Base-by-base conservation (phyloP, 2,888 invertebrate genomes). In the Eulithis testata region DNA sequence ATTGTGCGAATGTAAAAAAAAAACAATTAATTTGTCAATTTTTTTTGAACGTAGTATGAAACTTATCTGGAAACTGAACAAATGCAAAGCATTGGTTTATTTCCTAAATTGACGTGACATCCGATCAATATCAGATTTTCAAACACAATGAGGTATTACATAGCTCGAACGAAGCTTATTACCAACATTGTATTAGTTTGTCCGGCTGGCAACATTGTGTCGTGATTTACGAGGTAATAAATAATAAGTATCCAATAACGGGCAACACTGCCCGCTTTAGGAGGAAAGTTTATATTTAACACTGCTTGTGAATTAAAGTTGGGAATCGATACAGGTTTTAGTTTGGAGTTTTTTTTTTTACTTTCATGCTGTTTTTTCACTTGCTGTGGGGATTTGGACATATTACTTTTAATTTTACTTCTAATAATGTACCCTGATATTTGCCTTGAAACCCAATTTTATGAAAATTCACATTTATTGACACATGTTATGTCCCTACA, bases 201-300 rank as follows among this genome's bases (percentile, higher is more conserved):
- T 66, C 55, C 60, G 59, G 69, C 68, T 69, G 64, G 69, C 65
- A 72, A 73, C 70, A 70, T 68, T 66, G 70, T 66, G 56, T 62
- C 51, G 63, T 73, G 72, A 75, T 73, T 75, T 75, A 75, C 65
- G 65, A 63, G 54, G 65, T 64, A 67, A 74, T 75, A 75, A 75
- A 75, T 75, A 75, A 73, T 74, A 74, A 74, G 70, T 73, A 73
- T 73, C 74, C 72, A 75, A 74, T 75, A 73, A 71, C 67, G 65
- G 57, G 72, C 71, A 72, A 68, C 73, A 66, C 66, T 68, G 70
- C 65, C 63, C 57, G 63, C 70, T 71, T 73, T 67, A 67, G 67
- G 53, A 65, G 64, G 57, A 58, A 70, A 69, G 54, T 70, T 73
- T 71, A 68, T 69, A 69, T 68, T 71, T 70, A 66, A 69, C 70